Base-by-base conservation (phyloP, 2,888 invertebrate genomes). In the Caradrina kadenii region DNA sequence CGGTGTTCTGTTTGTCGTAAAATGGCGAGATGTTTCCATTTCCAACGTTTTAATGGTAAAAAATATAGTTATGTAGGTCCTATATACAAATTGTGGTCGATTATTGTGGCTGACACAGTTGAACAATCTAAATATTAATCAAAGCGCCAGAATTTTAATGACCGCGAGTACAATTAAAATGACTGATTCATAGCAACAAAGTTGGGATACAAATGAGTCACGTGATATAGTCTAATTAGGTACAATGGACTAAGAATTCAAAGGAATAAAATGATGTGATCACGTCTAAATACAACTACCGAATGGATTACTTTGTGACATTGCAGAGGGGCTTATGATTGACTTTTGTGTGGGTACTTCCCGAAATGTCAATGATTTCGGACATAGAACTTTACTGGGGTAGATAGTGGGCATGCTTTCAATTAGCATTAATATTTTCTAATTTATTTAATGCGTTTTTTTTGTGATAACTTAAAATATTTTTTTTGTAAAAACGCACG, bases 1-100 rank as follows among this genome's bases (percentile, higher is more conserved):
- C 93, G 91, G 92, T 93, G 91, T 93, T 94, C 94, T 93, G 93
- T 94, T 93, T 94, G 94, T 95, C 94, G 93, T 95, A 93, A 95
- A 95, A 92, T 85, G 86, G 89, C 89, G 92, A 92, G 93, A 93
- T 92, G 93, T 90, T 92, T 90, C 89, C 90, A 91, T 90, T 91
- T 88, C 85, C 85, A 88, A 84, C 81, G 86, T 87, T 88, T 89
- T 88, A 85, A 87, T 88, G 84, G 86, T 79, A 85, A 89, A 89
- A 88, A 88, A 85, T 86, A 82, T 81, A 82, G 67, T 86, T 78
- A 81, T 79, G 62, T 81, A 53, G 71, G 71, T 48, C 35, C 68
- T 81, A 69, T 35, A 56, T 53, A 73, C 49, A 59, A 71, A 71
- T 66, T 48, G 69, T 64, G 59, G 67, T 72, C 74, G 82, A 84